Conservation (phyloP, 2,888 invertebrate genomes). For the Melanargia galathea region DNA sequence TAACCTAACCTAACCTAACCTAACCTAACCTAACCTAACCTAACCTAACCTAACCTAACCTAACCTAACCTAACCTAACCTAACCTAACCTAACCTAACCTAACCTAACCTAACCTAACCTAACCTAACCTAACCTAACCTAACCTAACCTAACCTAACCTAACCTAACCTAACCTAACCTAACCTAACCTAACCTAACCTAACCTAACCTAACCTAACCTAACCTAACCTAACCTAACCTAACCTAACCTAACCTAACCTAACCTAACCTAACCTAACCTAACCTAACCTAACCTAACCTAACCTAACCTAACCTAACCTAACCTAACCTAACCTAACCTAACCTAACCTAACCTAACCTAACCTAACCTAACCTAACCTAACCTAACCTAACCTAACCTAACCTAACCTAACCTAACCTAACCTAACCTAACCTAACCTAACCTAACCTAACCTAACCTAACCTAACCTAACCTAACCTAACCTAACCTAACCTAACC, state of each 20-base stretch:
- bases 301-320: background rate
- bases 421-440: no score
- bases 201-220: background rate
- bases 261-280: constrained; percentile 1
- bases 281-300: no score
- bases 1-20: constrained; percentile 43
- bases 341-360: no score
- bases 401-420: no score
- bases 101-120: constrained; percentile 38
- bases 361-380: no score
- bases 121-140: constrained; percentile 35
- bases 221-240: background rate
- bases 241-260: constrained; percentile 1
- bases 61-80: constrained; percentile 13
- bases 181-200: background rate
- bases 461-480: no score
- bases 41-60: constrained; percentile 13
- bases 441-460: no score
- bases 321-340: no score
- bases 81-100: constrained; percentile 25
- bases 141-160: constrained; percentile 36
- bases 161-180: constrained; percentile 29
- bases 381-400: no score
- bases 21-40: constrained; percentile 23
- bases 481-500: no score